Base-by-base conservation (phyloP, 1,140 invertebrate species). In the Leptopilina boulardi region DNA sequence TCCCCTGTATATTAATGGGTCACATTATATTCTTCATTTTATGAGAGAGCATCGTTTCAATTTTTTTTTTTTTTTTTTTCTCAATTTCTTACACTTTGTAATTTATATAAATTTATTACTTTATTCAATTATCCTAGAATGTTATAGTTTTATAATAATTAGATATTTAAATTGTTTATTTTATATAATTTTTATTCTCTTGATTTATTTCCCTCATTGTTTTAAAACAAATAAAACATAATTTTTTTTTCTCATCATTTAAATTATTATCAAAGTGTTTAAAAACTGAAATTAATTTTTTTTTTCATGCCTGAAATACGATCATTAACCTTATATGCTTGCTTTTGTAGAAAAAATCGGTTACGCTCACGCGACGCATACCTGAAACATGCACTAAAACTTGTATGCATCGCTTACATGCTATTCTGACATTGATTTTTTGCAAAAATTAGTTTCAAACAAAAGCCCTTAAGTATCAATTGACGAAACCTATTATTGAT, bases 281-380 rank as follows among this genome's bases (percentile, higher is more conserved):
- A 73, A 59, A 80, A 80, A 19, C 75, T 74, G 74, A 80, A 77
- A 76, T 71, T 77, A 81, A 84, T 84, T 84, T 85, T 85, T 83
- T 84, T 85, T 85, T 85, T 77, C 79, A n/a, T 75, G n/a, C 80
- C 77, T 83, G 80, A 81, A 82, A 78, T 80, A 77, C 71, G 80
- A 82, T 82, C 75, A 76, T 83, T 83, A 83, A 79, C 77, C 78
- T 73, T n/a, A n/a, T n/a, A n/a, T 47, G 73, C 74, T 72, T 78
- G 78, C 66, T 66, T 51, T 77, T 51, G 59, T 75, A 80, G 77
- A 76, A 13, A 76, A 71, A 85, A 85, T 83, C 78, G 81, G 81
- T 80, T 77, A 76, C 66, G 78, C 77, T 77, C 82, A 84, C 83
- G 84, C 81, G 80, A 85, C 81, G 83, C 79, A 79, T 84, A 80